Evolutionary conservation across 1,140 invertebrate genomes (phyloP).

Genomic region (Nylanderia fulva): DNA sequence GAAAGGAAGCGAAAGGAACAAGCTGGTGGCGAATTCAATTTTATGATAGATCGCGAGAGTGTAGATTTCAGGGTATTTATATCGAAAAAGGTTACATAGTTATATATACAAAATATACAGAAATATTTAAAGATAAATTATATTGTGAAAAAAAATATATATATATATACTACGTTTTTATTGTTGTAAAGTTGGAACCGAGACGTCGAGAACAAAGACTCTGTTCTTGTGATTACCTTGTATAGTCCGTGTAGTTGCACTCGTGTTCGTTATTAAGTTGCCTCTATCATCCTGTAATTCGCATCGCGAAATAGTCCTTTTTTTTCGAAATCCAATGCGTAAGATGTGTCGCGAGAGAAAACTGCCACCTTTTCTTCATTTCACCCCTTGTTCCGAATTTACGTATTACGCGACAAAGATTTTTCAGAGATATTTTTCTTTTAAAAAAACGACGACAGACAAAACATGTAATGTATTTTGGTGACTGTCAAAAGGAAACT

Average conservation of each 20-base stretch:
- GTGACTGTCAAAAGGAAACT: neutral
- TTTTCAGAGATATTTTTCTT: neutral
- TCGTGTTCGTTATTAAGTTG: conserved; percentile 45
- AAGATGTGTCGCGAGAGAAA: neutral
- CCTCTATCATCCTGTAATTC: conserved; percentile 8
- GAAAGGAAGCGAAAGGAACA: neutral
- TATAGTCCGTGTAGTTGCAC: conserved; percentile 14
- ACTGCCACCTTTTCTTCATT: neutral
- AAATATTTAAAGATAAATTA: conserved; percentile 74
- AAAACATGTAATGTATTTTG: neutral
- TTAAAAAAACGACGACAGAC: neutral
- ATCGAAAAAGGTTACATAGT: conserved; percentile 75
- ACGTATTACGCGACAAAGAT: neutral
- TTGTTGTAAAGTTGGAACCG: conserved; percentile 70
- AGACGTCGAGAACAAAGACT: conserved; percentile 20
- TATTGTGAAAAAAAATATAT: conserved; percentile 64
- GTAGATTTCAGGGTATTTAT: conserved; percentile 79
- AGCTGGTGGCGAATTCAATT: conserved; percentile 42
- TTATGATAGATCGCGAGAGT: conserved; percentile 62
- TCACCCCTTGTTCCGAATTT: neutral
- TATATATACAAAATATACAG: conserved; percentile 71
- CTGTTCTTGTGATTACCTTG: conserved; percentile 42
- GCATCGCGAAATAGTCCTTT: neutral
- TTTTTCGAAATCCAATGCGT: conserved; percentile 17
- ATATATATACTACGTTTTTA: conserved; percentile 74